Conservation (phyloP, 2,888 invertebrate genomes). For the Orgyia antiqua region DNA sequence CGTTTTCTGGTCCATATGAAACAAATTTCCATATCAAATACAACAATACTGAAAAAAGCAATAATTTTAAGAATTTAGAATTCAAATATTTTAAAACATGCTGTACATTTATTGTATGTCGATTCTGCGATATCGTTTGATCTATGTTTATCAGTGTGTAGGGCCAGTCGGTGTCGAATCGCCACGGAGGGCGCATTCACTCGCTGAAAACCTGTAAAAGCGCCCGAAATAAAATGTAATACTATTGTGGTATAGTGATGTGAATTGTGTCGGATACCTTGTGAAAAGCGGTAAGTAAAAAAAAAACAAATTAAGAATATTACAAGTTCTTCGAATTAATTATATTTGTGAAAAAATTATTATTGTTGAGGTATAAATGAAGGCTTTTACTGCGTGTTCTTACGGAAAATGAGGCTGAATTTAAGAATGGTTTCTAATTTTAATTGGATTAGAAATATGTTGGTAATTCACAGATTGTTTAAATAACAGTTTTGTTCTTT, state of each 20-base stretch:
- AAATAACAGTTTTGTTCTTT: no score
- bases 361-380: background rate
- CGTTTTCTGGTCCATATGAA: no score
- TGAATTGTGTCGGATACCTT: slow-evolving; percentile 17
- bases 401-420: background rate
- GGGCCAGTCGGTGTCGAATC: slow-evolving; percentile 38
- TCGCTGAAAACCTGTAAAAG: slow-evolving; percentile 28
- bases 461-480: no score
- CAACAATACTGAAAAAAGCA: no score
- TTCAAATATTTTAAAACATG: no score
- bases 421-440: background rate
- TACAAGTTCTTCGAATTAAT: no score
- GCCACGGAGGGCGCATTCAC: slow-evolving; percentile 31
- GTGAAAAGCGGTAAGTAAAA: slow-evolving; percentile 12
- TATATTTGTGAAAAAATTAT: background rate
- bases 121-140: slow-evolving; percentile 23
- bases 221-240: slow-evolving; percentile 17
- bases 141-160: slow-evolving; percentile 37
- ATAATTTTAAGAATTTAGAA: no score
- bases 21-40: no score
- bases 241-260: slow-evolving; percentile 20
- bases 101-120: slow-evolving; percentile 18
- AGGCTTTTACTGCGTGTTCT: background rate
- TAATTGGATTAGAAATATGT: no score
- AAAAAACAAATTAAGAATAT: background rate